Base-by-base conservation (phyloP, 2,113 vertebrate genomes). In the Panthera tigris region DNA sequence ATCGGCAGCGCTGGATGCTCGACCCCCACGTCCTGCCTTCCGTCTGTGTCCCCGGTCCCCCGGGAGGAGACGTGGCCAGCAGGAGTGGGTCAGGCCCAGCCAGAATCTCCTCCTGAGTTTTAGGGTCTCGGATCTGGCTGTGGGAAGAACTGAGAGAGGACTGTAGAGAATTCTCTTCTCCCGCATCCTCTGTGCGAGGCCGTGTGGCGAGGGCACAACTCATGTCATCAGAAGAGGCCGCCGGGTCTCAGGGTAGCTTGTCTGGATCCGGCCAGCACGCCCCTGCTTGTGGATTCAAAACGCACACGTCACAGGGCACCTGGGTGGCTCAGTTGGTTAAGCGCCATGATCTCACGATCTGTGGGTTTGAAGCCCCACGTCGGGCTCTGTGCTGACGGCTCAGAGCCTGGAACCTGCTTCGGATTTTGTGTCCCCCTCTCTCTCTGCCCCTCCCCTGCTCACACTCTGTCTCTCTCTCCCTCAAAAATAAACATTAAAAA, bases 51-150 rank as follows among this genome's bases (percentile, higher is more conserved):
- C 25, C 21, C 66, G 29, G 39, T 23, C 33, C 33, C 63, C 8
- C 61, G 18, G 36, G 25, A 55, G 27, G 39, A 12, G 2, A 9
- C 41, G 45, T 33, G 55, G 87, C 82, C 14, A 3, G 27, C n/a
- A 39, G 11, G 31, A 10, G 29, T 48, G 10, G 13, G 50, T 41
- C 33, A 16, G 16, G 25, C 48, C 29, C 41, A 41, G 36, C 31
- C 55, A 23, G 78, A 31, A 55, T 25, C 19, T 45, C 2, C 50
- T 21, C 19, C 1, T 8, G 33, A 61, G 50, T 21, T 31, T 23
- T 5, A 11, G 68, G 3, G 5, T 11, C 39, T 39, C 1, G 0
- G 18, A 15, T 0, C 23, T 2, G 0, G 2, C 0, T 11, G 13
- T 15, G 9, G n/a, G 18, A 25, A 68, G 68, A n/a, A 6, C 21